Base-by-base conservation (phyloP, 1,140 invertebrate species). In the Battus philenor region DNA sequence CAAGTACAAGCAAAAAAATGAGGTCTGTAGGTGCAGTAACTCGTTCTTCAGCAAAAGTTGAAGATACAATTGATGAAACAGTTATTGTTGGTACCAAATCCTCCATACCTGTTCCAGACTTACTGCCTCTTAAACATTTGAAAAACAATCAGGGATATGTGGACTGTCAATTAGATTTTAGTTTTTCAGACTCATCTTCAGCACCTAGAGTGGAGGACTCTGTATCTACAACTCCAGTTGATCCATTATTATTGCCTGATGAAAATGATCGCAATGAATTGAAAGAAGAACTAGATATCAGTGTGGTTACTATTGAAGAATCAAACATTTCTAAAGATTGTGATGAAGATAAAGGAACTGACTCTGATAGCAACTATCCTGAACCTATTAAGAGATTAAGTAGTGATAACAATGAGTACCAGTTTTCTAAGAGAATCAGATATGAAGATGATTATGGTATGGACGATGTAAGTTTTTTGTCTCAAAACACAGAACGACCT, bases 11-110 rank as follows among this genome's bases (percentile, higher is more conserved):
- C 47, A 89, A 89, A 75, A 80, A 87, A 50, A 65, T 89, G 56
- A 64, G 90, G 22, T 90, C 89, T 48, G 89, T 90, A 5, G 90
- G 90, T 32, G 90, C 90, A 33, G 88, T 91, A 6, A 91, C 90
- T 8, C 68, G 90, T 48, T 89, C 90, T 1, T 88, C 89, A 20
- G 83, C 89, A 4, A 77, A 73, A 56, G 77, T 67, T 18, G 83
- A 85, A 59, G 77, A 83, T 43, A 43, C 50, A 44, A 33, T 55
- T 22, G 77, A 83, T 47, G 78, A 82, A 24, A 29, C 61, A 34
- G 26, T 55, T 15, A 47, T 48, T 9, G 36, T 57, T 20, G 60
- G 47, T 43, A 59, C 52, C 48, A 86, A 84, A 56, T 59, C 68
- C 34, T 65, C 67, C 44, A 74, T 66, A 7, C 83, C 83, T 16